Conservation (phyloP, 2,888 invertebrate species). For the Patella pellucida region DNA sequence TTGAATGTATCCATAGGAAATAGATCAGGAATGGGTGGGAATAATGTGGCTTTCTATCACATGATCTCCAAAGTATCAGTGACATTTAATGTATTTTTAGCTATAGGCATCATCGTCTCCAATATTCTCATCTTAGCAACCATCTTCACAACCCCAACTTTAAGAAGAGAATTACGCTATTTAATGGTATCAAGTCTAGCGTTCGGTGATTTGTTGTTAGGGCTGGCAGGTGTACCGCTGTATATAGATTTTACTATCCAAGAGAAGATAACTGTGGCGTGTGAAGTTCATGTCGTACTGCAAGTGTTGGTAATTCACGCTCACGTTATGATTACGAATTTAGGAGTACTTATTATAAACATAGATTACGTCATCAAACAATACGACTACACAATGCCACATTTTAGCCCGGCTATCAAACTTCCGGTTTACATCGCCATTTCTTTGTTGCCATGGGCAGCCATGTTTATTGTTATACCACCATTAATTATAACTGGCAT, state of each 20-base stretch:
- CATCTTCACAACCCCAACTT: background rate
- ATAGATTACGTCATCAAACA: background rate
- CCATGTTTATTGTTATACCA: background rate
- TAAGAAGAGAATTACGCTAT: background rate
- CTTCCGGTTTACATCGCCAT: background rate
- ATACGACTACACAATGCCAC: background rate
- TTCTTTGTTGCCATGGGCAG: background rate
- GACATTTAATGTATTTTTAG: too few species aligned
- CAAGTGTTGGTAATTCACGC: background rate
- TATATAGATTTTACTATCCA: background rate
- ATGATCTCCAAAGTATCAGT: too few species aligned
- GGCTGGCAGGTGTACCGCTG: background rate
- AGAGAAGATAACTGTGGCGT: background rate
- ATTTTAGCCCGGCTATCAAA: background rate
- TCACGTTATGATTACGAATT: background rate
- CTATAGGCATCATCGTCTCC: background rate
- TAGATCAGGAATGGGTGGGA: too few species aligned
- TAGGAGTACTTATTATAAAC: background rate
- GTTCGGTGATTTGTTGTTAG: background rate
- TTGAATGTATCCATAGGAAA: too few species aligned
- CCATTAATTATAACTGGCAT: background rate
- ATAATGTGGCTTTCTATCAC: too few species aligned
- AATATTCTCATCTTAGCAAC: background rate
- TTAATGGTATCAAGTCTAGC: background rate
- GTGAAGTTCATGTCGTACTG: background rate